Evolutionary conservation across 1,140 invertebrate species (phyloP), one percentile per base, ranked within the genome.

Genomic region (Venustaconcha ellipsiformis): DNA sequence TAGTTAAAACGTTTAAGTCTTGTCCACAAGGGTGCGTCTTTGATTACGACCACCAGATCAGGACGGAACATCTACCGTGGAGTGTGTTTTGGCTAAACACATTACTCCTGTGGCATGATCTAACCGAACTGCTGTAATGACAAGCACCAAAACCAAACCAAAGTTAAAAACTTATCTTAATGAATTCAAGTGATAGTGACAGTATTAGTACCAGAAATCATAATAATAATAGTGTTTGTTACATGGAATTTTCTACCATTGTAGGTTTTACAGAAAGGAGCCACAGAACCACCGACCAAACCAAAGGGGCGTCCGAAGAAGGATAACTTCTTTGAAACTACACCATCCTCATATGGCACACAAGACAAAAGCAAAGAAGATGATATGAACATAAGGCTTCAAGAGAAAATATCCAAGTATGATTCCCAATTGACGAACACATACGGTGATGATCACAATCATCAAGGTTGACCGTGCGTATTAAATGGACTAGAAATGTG

Each of bases 271-370:
- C 84, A 88, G 81, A 86, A 84, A 30, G 90, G 90, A 4, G 88
- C 87, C 57, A 85, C 84, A 55, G 85, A 89, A 73, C 83, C 90
- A 18, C 90, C 90, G 14, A 91, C 90, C 0, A 90, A 91, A 80
- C 90, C 90, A 3, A 91, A 91, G 86, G 90, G 90, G 48, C 78
- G 90, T 64, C 90, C 90, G 5, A 90, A 89, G 78, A 91, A 91
- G 73, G 86, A 89, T 76, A 62, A 68, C 1, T 72, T 72, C 48
- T 58, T 5, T n/a, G 30, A 14, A 15, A 23, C 18, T 3, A 62
- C 17, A 1, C n/a, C 65, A 48, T 67, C 37, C 8, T 48, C 37
- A 48, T 48, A 48, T 11, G 37, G 8, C 37, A 8, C 37, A 48
- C 37, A 48, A 8, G 37, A 48, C 37, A 8, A 48, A 48, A 48